Conservation (phyloP, 2,797 vertebrate species). For the Cuniculus paca region DNA sequence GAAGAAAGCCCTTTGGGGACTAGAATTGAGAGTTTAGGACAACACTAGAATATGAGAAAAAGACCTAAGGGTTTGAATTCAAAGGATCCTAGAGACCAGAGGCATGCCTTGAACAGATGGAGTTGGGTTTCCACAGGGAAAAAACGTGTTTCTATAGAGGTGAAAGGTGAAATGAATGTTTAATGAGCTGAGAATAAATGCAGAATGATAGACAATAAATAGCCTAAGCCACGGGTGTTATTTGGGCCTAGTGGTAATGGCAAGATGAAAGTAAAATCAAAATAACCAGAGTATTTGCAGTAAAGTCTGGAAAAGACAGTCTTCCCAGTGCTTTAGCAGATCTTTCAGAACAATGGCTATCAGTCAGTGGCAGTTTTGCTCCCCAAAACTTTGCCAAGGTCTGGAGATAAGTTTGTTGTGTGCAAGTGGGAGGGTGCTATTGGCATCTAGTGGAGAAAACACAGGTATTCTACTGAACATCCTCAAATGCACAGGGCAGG, state of each 20-base stretch:
- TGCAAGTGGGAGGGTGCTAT: background rate
- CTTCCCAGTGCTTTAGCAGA: background rate
- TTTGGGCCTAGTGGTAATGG: accelerated
- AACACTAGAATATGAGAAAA: background rate
- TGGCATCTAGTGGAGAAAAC: background rate
- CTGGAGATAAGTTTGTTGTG: background rate
- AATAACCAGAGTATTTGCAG: background rate
- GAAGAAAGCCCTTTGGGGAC: background rate
- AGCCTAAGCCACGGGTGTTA: background rate
- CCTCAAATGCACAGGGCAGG: no score
- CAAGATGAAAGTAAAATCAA: background rate
- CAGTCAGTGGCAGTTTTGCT: background rate
- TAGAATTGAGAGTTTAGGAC: conserved; percentile 44
- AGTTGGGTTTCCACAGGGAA: background rate
- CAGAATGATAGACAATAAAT: background rate
- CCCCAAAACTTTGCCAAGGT: background rate
- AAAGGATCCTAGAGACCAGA: background rate
- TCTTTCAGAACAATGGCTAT: background rate
- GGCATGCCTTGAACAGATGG: conserved; percentile 17
- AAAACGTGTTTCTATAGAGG: conserved; percentile 6
- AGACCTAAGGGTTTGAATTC: background rate
- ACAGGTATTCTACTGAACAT: background rate
- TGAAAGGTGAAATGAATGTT: conserved; percentile 18
- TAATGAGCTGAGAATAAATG: conserved; percentile 12
- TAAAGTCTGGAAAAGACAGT: background rate